phyloP scores from a whole-genome alignment of 2,888 invertebrate genomes.

The Sphinx pinastri region DNA sequence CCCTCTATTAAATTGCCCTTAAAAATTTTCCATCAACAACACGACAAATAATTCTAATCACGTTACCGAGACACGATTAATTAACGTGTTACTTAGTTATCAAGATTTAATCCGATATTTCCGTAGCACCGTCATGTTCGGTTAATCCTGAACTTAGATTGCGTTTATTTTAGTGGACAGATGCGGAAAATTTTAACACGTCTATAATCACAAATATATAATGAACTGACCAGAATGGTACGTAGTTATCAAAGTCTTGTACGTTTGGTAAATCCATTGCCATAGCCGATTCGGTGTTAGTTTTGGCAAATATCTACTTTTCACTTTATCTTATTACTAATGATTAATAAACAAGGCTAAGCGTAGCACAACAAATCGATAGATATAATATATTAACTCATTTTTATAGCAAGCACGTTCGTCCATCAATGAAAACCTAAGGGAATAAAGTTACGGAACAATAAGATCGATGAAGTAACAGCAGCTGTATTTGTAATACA shows the following conservation, averaged over 20 bases:
- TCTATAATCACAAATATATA: not conserved
- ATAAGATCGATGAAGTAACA: not conserved
- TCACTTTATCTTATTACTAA: not conserved
- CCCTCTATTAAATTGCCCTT: not conserved
- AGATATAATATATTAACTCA: too few species aligned
- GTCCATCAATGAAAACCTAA: not conserved
- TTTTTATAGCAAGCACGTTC: too few species aligned
- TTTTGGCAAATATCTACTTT: not conserved
- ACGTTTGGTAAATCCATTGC: not conserved
- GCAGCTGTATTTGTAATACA: not conserved
- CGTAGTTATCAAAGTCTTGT: not conserved
- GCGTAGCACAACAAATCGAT: too few species aligned
- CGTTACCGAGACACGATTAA: not conserved
- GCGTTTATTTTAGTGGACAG: not conserved
- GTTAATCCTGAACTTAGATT: not conserved
- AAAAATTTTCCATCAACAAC: not conserved
- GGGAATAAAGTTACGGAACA: not conserved
- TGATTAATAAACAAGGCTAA: not conserved
- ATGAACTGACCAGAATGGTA: not conserved
- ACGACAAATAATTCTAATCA: not conserved
- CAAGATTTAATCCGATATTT: not conserved
- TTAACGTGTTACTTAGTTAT: constrained; percentile 1
- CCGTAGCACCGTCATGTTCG: constrained; percentile 1
- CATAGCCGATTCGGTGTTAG: not conserved
- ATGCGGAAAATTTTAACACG: not conserved